These are phyloP conservation scores for Arctia plantaginis DNA, from an alignment of 2,888 invertebrate species.

Conservation along the genomic window DNA sequence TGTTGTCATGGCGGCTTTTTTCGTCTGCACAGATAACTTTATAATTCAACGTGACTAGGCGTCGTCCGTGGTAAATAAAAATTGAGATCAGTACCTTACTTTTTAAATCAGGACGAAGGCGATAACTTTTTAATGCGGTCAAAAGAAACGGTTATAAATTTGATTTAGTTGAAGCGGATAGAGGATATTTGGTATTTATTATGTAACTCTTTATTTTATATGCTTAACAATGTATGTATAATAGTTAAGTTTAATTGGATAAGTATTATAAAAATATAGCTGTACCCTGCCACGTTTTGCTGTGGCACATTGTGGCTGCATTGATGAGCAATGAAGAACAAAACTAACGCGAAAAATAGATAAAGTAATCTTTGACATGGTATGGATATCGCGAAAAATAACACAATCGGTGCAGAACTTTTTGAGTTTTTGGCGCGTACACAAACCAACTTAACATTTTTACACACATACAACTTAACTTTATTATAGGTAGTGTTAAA, in stretches of 20 bases:
- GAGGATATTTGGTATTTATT: background rate
- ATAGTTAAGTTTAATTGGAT: background rate
- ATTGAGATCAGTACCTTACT: slow-evolving; percentile 17
- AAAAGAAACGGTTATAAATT: background rate
- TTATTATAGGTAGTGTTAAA: too few relatives aligned
- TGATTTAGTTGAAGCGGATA: background rate
- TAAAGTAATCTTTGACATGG: too few relatives aligned
- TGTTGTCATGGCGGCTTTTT: slow-evolving; percentile 27
- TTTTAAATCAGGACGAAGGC: slow-evolving; percentile 4
- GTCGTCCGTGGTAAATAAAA: slow-evolving; percentile 15
- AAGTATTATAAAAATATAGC: background rate
- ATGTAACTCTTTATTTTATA: background rate
- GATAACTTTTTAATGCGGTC: background rate
- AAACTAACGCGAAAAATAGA: too few relatives aligned
- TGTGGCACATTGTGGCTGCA: too few relatives aligned
- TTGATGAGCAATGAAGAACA: too few relatives aligned
- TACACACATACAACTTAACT: too few relatives aligned
- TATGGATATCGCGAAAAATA: too few relatives aligned
- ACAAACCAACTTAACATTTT: too few relatives aligned
- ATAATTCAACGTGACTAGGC: slow-evolving; percentile 30
- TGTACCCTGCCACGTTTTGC: too few relatives aligned
- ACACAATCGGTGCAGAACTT: too few relatives aligned
- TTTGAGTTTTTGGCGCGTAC: too few relatives aligned
- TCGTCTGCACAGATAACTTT: slow-evolving; percentile 32
- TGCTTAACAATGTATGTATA: background rate